Evolutionary conservation across 2,113 vertebrate genomes (phyloP).

Genomic region (Parotia lawesii): DNA sequence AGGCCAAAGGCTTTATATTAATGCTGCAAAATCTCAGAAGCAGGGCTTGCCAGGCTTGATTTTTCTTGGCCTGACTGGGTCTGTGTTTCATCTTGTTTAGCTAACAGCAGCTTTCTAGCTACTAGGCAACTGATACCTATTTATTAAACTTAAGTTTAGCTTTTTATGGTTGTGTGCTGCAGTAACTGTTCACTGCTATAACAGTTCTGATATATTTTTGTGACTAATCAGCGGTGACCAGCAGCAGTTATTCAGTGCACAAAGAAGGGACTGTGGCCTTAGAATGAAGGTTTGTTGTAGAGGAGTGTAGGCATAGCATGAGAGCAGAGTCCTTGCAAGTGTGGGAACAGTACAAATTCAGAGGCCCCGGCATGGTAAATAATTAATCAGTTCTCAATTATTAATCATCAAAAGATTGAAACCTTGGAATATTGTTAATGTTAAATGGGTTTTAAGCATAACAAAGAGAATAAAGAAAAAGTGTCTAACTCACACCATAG

Average conservation of each 20-base stretch:
- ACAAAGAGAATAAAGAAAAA: neutral
- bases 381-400: slow-evolving; percentile 24
- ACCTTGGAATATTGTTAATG: neutral
- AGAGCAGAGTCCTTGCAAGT: neutral
- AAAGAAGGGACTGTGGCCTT: neutral
- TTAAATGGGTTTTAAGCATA: neutral
- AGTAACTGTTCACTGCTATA: neutral
- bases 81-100: neutral
- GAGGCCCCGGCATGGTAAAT: neutral
- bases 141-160: neutral
- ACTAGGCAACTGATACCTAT: neutral
- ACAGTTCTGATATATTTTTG: neutral
- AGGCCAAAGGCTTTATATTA: neutral
- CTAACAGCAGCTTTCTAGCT: neutral
- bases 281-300: neutral
- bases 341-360: neutral
- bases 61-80: neutral
- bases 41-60: neutral
- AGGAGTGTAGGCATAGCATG: neutral
- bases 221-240: neutral
- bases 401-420: slow-evolving; percentile 27
- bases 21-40: neutral
- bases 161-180: neutral
- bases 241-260: neutral
- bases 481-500: neutral